phyloP scores from a whole-genome alignment of 2,888 invertebrate species.

The Gryllus longicercus region DNA sequence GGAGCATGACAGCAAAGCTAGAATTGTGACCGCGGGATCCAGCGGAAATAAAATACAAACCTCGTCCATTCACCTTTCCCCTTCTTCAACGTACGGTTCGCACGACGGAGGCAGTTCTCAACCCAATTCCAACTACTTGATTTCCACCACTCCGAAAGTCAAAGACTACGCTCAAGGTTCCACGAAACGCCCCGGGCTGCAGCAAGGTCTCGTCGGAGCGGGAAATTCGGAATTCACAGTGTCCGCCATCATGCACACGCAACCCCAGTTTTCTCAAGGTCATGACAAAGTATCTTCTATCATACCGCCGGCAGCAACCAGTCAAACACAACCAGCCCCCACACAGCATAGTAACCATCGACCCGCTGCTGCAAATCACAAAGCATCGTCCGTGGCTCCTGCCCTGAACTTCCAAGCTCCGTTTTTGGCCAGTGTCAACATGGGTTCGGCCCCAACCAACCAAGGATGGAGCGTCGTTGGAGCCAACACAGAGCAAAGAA shows the following conservation, averaged over 20 bases:
- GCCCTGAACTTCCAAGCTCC: slow-evolving; percentile 38
- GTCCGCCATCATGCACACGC: slow-evolving; percentile 49
- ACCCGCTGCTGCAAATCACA: slow-evolving; percentile 20
- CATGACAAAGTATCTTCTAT: slow-evolving; percentile 41
- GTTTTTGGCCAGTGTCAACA: slow-evolving; percentile 56
- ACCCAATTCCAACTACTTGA: slow-evolving; percentile 23
- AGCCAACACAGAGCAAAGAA: slow-evolving; percentile 26
- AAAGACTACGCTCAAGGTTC: slow-evolving; percentile 35
- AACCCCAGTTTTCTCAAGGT: slow-evolving; percentile 38
- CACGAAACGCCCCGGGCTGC: slow-evolving; percentile 35
- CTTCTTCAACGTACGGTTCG: neutral
- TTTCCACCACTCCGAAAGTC: slow-evolving; percentile 26
- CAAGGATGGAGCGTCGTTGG: slow-evolving; percentile 61
- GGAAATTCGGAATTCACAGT: slow-evolving; percentile 46
- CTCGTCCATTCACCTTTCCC: neutral
- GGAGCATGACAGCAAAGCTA: slow-evolving; percentile 26
- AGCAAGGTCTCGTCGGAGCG: slow-evolving; percentile 30
- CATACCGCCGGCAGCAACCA: slow-evolving; percentile 48
- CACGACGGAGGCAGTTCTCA: neutral
- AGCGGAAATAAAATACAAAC: slow-evolving; percentile 18
- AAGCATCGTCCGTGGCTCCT: slow-evolving; percentile 28
- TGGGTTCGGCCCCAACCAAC: slow-evolving; percentile 53
- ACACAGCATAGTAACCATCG: slow-evolving; percentile 27
- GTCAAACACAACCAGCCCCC: slow-evolving; percentile 46
- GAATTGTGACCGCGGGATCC: slow-evolving; percentile 26